Evolutionary conservation across 2,797 vertebrate species (phyloP), one percentile per base, ranked within the genome.

Genomic region (Anas flavirostris): DNA sequence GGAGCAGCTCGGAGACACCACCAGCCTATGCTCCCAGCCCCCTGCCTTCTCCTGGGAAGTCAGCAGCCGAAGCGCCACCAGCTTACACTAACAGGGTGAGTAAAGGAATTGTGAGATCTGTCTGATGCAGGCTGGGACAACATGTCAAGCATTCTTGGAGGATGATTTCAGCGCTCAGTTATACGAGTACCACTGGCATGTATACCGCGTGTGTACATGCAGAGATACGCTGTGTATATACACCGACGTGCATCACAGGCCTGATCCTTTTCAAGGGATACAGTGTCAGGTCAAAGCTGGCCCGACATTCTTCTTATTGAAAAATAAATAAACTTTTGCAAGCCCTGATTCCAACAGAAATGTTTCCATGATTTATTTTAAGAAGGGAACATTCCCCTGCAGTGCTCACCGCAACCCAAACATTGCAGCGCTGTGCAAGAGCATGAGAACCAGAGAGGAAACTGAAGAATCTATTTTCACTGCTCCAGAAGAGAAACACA

Each of bases 361-460:
- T 89, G 83, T 96, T 97, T 96, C 93, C 91, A 93, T 69, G 75
- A 91, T 94, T 94, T 97, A 96, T 96, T 96, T 97, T 96, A 91
- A 95, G 95, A 94, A 94, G 69, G 66, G 95, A 96, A 96, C 94
- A 96, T 96, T 97, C 93, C 88, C 95, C 96, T 86, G 84, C 90
- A 94, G 93, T 72, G 94, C 74, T 96, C 73, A 89, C 95, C 86
- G 0, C 96, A 97, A 96, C 95, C 91, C 95, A 96, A 97, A 97
- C 91, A 94, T 89, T 94, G 81, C 90, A 95, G 90, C 1, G 2
- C 88, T 89, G 46, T 70, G 75, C 81, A 91, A 94, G 82, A 96
- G 90, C 95, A 94, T 96, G 94, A 94, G 95, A 96, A 95, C 62
- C 79, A 21, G 73, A 66, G 56, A 88, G 69, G 69, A 93, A 94